These are phyloP conservation scores for Allobates femoralis DNA, from an alignment of 2,797 vertebrate genomes.

Conservation along the genomic window DNA sequence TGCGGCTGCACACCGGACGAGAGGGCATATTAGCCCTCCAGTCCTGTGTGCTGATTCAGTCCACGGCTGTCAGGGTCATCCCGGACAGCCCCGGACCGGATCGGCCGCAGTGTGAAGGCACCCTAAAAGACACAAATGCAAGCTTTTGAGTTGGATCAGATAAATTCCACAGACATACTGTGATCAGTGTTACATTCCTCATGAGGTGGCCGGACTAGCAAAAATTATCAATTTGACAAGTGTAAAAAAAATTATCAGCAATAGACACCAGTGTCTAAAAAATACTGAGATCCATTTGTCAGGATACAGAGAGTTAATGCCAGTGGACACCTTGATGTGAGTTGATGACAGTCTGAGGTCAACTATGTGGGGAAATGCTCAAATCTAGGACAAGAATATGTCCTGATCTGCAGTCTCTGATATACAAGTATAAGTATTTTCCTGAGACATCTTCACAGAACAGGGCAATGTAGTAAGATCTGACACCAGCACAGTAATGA, in stretches of 20 bases:
- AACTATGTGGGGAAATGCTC: not conserved
- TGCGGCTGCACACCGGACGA: too few species aligned
- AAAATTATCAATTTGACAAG: not conserved
- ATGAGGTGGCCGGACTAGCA: not conserved
- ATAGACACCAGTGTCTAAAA: not conserved
- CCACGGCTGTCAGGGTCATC: too few species aligned
- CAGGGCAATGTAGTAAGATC: not conserved
- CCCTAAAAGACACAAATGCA: not conserved
- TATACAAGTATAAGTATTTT: not conserved
- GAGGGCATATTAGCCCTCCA: too few species aligned
- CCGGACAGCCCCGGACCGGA: too few species aligned
- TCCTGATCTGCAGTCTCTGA: not conserved
- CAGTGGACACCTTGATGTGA: not conserved
- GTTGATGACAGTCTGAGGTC: not conserved
- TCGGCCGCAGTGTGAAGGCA: too few species aligned
- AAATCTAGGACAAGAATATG: not conserved
- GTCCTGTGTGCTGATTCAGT: too few species aligned
- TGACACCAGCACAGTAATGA: slow-evolving; percentile 3
- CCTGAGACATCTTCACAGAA: not conserved
- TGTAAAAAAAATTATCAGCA: not conserved
- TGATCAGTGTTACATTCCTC: not conserved
- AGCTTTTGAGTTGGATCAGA: not conserved
- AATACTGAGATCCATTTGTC: not conserved
- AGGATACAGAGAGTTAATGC: not conserved
- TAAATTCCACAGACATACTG: not conserved